Base-by-base conservation (phyloP, 2,888 invertebrate species). In the Atherix ibis region DNA sequence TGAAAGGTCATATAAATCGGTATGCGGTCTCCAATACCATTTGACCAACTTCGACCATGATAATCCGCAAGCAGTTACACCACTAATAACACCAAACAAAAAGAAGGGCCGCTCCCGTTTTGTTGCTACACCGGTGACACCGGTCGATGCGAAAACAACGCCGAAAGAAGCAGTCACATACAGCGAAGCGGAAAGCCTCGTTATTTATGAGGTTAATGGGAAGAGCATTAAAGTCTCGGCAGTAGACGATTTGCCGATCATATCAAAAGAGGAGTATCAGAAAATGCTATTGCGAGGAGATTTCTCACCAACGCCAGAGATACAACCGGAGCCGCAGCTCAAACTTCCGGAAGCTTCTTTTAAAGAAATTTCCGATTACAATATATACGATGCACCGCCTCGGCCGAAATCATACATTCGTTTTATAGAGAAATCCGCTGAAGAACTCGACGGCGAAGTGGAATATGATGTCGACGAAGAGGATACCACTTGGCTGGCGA, bases 391-490 rank as follows among this genome's bases (percentile, higher is more conserved):
- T 62, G 87, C 87, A 1, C 83, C 88, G 30, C 66, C 80, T 1
- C 67, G 87, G 30, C 84, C 89, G 0, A 80, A 84, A 58, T 84
- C 88, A 1, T 89, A 89, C 52, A 92, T 91, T 35, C 70, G 89
- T 39, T 94, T 89, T 54, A 91, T 94, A 52, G 95, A 95, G 54
- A 87, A 89, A 51, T 85, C 89, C 6, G 76, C 80, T 0, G 94
- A 95, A 56, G 94, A 95, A 54, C 63, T 95, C 17, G 94, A 95
- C 54, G 89, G 91, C 37, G 87, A 79, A 49, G 75, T 78, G 5
- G 97, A 97, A 58, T 98, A 97, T 65, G 97, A 97, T 64, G 81
- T 95, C 46, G 97, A 98, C 57, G 97, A 97, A 56, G 95, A 97
- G 64, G 97, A 98, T 52, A 82, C 84, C 10, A 85, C 88, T 0